These are phyloP conservation scores for Drosophila diplacantha DNA, from an alignment of 2,888 invertebrate genomes.

Conservation along the genomic window DNA sequence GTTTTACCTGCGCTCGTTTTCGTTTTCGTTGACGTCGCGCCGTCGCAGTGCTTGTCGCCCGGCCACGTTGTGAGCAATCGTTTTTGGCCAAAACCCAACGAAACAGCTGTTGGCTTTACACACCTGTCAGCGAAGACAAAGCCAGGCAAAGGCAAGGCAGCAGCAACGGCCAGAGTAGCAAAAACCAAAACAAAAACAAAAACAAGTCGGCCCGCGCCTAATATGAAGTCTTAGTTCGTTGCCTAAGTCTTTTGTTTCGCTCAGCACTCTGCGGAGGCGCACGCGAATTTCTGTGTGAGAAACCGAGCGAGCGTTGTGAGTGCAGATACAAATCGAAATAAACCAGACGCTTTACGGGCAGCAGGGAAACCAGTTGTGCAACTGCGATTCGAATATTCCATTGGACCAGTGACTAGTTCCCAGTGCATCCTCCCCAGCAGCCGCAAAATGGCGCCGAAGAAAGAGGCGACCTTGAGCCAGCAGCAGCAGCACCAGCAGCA, in stretches of 20 bases:
- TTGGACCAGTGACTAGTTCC: conserved; percentile 25
- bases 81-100: conserved; percentile 17
- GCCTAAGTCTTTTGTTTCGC: conserved; percentile 61
- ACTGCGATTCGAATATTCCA: conserved; percentile 50
- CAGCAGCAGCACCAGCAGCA: conserved; percentile 50
- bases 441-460: conserved; percentile 65
- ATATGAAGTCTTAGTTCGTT: conserved; percentile 52
- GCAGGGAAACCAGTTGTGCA: conserved; percentile 64
- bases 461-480: conserved; percentile 64
- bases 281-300: conserved; percentile 51
- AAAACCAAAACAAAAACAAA: conserved; percentile 11
- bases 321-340: conserved; percentile 43
- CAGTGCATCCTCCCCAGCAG: conserved; percentile 23
- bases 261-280: conserved; percentile 33
- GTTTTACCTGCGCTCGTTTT: conserved; percentile 45
- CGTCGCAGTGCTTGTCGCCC: conserved; percentile 16
- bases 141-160: background rate
- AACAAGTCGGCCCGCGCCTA: conserved; percentile 27
- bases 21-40: conserved; percentile 20
- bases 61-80: conserved; percentile 25
- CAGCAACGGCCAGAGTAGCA: conserved; percentile 1
- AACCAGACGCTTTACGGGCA: conserved; percentile 59
- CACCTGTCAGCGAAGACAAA: conserved; percentile 16
- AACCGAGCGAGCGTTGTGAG: conserved; percentile 36
- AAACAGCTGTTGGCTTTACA: conserved; percentile 52